A percentile compares a stretch with the other conserved stretches of the same genome.
Evolutionary conservation across 2,888 invertebrate species (phyloP).

Genomic region (Mesochorus sp.): DNA sequence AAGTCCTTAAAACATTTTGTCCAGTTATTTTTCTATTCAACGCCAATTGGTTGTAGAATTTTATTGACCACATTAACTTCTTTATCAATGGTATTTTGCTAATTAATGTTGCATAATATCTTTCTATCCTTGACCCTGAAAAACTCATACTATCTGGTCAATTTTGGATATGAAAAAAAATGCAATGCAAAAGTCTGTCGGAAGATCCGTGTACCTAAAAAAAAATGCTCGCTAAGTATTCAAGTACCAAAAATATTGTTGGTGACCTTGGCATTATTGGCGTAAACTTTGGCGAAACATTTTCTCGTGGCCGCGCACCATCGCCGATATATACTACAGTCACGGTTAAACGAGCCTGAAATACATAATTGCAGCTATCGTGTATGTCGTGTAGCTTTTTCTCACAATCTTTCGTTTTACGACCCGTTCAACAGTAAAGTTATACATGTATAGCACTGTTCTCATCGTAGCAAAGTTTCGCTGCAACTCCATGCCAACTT

Average conservation of each 20-base stretch:
- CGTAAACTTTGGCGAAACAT: neutral
- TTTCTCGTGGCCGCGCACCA: neutral
- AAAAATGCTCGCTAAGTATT: neutral
- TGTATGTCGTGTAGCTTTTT: neutral
- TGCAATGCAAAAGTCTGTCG: too few relatives aligned
- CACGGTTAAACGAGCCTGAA: slow-evolving; percentile 14
- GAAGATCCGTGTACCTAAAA: neutral
- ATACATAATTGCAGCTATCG: slow-evolving; percentile 21
- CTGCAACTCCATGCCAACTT: slow-evolving; percentile 30
- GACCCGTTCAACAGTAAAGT: slow-evolving; percentile 16
- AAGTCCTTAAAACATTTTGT: too few relatives aligned
- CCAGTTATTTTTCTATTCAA: too few relatives aligned
- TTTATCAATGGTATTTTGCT: too few relatives aligned
- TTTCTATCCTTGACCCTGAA: slow-evolving; percentile 39
- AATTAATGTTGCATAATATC: too few relatives aligned
- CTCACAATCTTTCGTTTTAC: slow-evolving; percentile 27
- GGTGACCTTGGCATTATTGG: slow-evolving; percentile 10
- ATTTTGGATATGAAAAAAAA: too few relatives aligned
- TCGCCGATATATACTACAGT: too few relatives aligned
- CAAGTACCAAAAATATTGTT: neutral
- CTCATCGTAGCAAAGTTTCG: slow-evolving; percentile 33
- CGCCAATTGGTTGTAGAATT: too few relatives aligned
- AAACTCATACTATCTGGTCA: too few relatives aligned
- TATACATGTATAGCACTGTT: neutral
- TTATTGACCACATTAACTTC: too few relatives aligned